A percentile compares a stretch with the other conserved stretches of the same genome.
These are phyloP conservation scores for Microtus oregoni DNA, from an alignment of 2,113 vertebrate species.

Conservation along the genomic window DNA sequence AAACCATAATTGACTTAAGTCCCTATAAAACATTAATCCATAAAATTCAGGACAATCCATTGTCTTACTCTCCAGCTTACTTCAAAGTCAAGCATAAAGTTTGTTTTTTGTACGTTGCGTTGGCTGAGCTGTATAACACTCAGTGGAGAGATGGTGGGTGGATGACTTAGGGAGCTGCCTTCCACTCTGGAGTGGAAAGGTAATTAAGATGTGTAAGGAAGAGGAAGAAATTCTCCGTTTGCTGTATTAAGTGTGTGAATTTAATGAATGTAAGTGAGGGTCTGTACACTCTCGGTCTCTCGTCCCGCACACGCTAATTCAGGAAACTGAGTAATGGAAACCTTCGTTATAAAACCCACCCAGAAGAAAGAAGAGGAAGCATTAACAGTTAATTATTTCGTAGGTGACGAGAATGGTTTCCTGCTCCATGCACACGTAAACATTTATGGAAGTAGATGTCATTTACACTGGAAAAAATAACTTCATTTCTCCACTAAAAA, in stretches of 20 bases:
- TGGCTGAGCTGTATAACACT: neutral
- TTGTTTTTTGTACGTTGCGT: neutral
- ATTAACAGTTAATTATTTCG: conserved; percentile 28
- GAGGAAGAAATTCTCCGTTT: conserved; percentile 33
- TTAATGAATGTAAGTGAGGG: neutral
- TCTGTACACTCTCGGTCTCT: conserved; percentile 17
- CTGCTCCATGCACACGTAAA: neutral
- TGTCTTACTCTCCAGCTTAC: neutral
- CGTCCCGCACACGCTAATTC: neutral
- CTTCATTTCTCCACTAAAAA: conserved; percentile 33
- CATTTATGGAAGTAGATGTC: neutral
- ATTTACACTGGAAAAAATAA: conserved; percentile 28
- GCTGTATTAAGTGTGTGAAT: neutral
- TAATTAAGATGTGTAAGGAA: conserved; percentile 31
- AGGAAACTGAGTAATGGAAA: neutral
- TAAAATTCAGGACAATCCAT: neutral
- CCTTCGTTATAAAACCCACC: neutral
- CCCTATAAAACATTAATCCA: neutral
- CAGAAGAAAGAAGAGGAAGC: conserved; percentile 32
- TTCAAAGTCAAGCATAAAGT: neutral
- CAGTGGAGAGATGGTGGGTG: neutral
- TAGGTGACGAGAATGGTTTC: neutral
- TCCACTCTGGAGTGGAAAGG: neutral
- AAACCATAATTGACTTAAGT: neutral
- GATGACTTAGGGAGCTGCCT: neutral